Evolutionary conservation across 2,888 invertebrate species (phyloP), one percentile per base, ranked within the genome.

Genomic region (Drosophila rubida): DNA sequence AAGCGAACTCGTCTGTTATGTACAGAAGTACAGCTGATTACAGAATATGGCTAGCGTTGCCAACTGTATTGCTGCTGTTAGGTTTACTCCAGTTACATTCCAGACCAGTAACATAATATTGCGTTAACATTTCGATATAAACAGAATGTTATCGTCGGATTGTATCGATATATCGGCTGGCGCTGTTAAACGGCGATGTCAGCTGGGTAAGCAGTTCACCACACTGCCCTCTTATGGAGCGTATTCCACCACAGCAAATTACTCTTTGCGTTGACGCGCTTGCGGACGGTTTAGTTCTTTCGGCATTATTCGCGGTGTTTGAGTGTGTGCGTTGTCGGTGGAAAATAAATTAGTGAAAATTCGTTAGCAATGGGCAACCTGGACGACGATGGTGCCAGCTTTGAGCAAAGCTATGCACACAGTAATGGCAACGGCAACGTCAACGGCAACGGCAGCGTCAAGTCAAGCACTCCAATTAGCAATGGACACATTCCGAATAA

Each of bases 301-400:
- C 14, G 22, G 32, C 50, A 58, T 22, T 45, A 32, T 32, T 32
- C 32, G 32, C 19, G 51, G 39, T 39, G 49, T 55, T 53, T 55
- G 19, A 27, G 32, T 32, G 32, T 5, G n/a, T 32, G 32, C n/a
- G n/a, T 32, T 32, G 32, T n/a, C n/a, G n/a, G 11, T 50, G 45
- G 37, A 49, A 35, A 59, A 42, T 48, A 65, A 45, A 42, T n/a
- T 41, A 44, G 27, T 57, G 48, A 59, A 9, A 59, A 50, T 35
- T 45, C 30, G 53, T 25, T 16, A 48, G 35, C 35, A 64, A 83
- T 83, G 83, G 83, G 83, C 39, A 83, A 83, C 45, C 68, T 83
- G 39, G 83, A 83, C 53, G 72, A 75, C 35, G 78, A 81, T 46
- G 64, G 61, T 8, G 69, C 64, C 42, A 57, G 19, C 44, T 73